Evolutionary conservation across 2,797 vertebrate species (phyloP).

Genomic region (Hoplostethus atlanticus): DNA sequence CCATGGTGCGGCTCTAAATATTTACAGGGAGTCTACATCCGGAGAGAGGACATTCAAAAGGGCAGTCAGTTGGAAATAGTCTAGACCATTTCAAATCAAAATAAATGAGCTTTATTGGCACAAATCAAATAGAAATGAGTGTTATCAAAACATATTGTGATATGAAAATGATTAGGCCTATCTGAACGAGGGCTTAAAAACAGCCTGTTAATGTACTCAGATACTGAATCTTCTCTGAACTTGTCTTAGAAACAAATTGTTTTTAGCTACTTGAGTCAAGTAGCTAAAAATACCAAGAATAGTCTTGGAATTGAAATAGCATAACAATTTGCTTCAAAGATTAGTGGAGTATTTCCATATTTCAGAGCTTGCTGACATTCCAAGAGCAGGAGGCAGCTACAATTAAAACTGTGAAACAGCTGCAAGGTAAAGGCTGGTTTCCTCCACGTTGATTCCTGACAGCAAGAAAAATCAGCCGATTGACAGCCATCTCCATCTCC

Average conservation of each 20-base stretch:
- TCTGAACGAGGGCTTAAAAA: slow-evolving; percentile 15
- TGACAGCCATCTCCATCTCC: slow-evolving; percentile 44
- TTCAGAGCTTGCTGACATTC: slow-evolving; percentile 38
- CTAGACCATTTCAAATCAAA: slow-evolving; percentile 27
- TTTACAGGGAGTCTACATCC: slow-evolving; percentile 34
- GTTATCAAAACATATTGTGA: too few species aligned
- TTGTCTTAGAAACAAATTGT: slow-evolving; percentile 43
- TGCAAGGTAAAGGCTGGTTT: slow-evolving; percentile 66
- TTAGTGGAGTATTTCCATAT: slow-evolving; percentile 40
- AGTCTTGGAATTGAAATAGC: slow-evolving; percentile 46
- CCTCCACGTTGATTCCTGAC: slow-evolving; percentile 61
- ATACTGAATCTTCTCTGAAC: slow-evolving; percentile 43
- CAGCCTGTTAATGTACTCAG: slow-evolving; percentile 51
- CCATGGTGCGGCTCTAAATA: slow-evolving; percentile 39
- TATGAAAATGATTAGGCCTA: slow-evolving; percentile 26
- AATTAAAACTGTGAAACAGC: slow-evolving; percentile 72
- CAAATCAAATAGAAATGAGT: too few species aligned
- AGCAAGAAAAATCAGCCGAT: slow-evolving; percentile 66
- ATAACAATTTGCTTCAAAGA: slow-evolving; percentile 44
- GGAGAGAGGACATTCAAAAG: slow-evolving; percentile 44
- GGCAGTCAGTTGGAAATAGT: slow-evolving; percentile 46
- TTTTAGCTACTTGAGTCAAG: slow-evolving; percentile 32
- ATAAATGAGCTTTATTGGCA: too few species aligned
- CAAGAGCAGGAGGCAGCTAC: slow-evolving; percentile 35
- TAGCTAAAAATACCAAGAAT: slow-evolving; percentile 18